These are phyloP conservation scores for Acanthis flammea DNA, from an alignment of 2,797 vertebrate genomes.

Conservation along the genomic window DNA sequence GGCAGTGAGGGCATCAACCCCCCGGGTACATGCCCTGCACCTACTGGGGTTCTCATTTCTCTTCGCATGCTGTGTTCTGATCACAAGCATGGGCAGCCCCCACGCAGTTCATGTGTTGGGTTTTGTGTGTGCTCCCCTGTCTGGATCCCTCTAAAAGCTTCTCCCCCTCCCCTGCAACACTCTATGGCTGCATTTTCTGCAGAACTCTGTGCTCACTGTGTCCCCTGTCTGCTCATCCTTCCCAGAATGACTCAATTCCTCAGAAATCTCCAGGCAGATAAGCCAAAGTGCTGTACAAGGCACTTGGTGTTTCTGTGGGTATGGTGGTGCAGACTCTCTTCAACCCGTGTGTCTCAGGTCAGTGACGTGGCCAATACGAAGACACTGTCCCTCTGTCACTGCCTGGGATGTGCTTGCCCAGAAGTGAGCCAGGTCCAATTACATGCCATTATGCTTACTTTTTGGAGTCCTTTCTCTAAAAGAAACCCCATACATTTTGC, in stretches of 20 bases:
- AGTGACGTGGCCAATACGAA: rapidly evolving
- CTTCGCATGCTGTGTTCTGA: neutral
- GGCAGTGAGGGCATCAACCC: neutral
- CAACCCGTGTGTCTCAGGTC: neutral
- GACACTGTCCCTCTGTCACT: no score
- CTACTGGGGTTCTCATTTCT: neutral
- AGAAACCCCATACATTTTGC: neutral
- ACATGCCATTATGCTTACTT: neutral
- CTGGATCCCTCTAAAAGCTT: neutral
- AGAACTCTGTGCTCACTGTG: neutral
- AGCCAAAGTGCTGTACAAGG: neutral
- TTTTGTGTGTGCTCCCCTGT: neutral
- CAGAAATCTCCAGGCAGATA: neutral
- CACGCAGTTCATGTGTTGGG: rapidly evolving
- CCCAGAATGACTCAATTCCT: neutral
- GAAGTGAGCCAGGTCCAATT: rapidly evolving
- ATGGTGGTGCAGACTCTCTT: neutral
- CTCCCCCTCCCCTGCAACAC: rapidly evolving
- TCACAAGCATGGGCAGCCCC: neutral
- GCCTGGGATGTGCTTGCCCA: neutral
- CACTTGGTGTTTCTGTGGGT: neutral
- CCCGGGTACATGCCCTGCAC: rapidly evolving
- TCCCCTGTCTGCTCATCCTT: neutral
- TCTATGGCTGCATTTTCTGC: neutral
- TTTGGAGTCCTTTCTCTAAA: neutral